Base-by-base conservation (phyloP, 2,888 invertebrate species). In the Oscheius onirici region DNA sequence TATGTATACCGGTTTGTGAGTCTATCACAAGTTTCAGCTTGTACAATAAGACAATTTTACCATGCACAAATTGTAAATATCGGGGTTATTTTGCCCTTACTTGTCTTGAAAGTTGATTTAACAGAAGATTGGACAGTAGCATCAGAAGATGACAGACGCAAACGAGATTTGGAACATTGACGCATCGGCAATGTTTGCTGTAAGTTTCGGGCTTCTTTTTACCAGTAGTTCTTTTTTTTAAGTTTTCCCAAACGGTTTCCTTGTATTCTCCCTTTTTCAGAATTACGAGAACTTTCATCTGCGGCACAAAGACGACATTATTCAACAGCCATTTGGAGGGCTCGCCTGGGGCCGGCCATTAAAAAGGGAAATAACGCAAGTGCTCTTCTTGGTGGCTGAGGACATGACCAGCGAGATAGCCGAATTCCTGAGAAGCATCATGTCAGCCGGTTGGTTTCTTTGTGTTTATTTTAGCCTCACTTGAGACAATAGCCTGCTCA, bases 91-190 rank as follows among this genome's bases (percentile, higher is more conserved):
- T 24, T 3, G 43, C 1, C 15, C 60, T 41, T 15, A 8, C 13
- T 24, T 60, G 20, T 17, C 2, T 41, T 17, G 5, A 46, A 17
- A 43, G 58, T 17, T 40, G 17, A 40, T 58, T 40, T 41, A 22
- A 20, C n/a, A 34, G n/a, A n/a, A n/a, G n/a, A n/a, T n/a, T n/a
- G n/a, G 34, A 6, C 3, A 34, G 34, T 6, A 8, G 34, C 3
- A 6, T 34, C 34, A 34, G 34, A 13, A 61, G 20, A 70, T 61
- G 63, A 58, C 58, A 2, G 63, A 43, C n/a, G 44, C 26, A 26
- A 58, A 61, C 46, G 77, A 79, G 60, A 52, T 78, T 24, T 81
- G 79, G 79, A 68, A 65, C 26, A 77, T 81, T 46, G 81, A 81
- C 70, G 66, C 73, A 34, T 71, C 73, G 54, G 66, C 77, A 3